Percentiles rank a stretch among this genome's conserved stretches.
These are phyloP conservation scores for Pyxicephalus adspersus DNA, from an alignment of 2,113 vertebrate species.

Conservation along the genomic window DNA sequence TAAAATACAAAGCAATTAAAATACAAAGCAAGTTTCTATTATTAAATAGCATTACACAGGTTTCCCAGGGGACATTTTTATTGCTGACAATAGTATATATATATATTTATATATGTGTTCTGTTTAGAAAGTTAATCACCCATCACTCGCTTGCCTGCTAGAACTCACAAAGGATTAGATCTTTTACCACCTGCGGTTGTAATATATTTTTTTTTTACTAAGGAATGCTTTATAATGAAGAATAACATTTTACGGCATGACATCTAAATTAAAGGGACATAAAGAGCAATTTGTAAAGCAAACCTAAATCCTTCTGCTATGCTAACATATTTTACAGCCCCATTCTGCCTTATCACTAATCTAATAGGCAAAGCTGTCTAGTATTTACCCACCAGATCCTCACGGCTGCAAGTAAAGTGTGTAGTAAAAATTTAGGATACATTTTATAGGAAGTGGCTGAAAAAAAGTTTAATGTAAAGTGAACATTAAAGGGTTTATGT, in stretches of 20 bases:
- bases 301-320: too few relatives aligned
- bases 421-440: too few relatives aligned
- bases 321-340: too few relatives aligned
- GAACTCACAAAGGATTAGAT: neutral
- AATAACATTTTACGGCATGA: constrained; percentile 16
- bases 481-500: too few relatives aligned
- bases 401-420: too few relatives aligned
- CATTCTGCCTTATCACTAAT: too few relatives aligned
- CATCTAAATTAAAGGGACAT: neutral
- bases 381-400: too few relatives aligned
- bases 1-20: constrained; percentile 16
- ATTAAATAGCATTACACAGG: neutral
- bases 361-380: too few relatives aligned
- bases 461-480: too few relatives aligned
- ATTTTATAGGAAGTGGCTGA: too few relatives aligned
- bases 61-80: constrained; percentile 32
- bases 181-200: constrained; percentile 35
- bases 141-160: neutral
- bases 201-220: constrained; percentile 50
- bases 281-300: too few relatives aligned
- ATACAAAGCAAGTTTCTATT: constrained; percentile 4
- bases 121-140: constrained; percentile 39
- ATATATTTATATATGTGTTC: neutral
- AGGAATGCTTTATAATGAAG: constrained; percentile 33
- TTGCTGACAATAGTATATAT: neutral